Evolutionary conservation across 2,888 invertebrate genomes (phyloP).

Genomic region (Diplazon laetatorius): DNA sequence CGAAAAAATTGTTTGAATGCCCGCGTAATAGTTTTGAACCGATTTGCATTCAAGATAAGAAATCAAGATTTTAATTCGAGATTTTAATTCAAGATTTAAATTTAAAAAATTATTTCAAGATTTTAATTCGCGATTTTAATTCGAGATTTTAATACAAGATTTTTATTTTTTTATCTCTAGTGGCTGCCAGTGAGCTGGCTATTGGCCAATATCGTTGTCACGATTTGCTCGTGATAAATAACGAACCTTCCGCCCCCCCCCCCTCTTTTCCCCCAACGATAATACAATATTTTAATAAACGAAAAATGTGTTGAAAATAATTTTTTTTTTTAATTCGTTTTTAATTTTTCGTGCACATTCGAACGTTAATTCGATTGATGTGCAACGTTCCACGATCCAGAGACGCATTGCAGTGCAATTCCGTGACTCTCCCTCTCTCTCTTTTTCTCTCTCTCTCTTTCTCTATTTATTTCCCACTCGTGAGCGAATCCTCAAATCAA

Average conservation of each 20-base stretch:
- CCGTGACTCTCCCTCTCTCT: too few relatives aligned
- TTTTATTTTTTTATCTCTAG: slow-evolving; percentile 45
- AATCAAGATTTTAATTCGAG: background rate
- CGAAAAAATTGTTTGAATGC: slow-evolving; percentile 1
- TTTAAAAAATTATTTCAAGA: slow-evolving; percentile 18
- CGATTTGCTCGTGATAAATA: slow-evolving; percentile 57
- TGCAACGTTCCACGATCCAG: too few relatives aligned
- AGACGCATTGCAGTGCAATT: too few relatives aligned
- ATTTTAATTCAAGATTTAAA: slow-evolving; percentile 46
- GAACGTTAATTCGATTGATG: too few relatives aligned
- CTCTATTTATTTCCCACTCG: too few relatives aligned
- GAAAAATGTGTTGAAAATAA: too few relatives aligned
- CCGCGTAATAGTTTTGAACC: slow-evolving; percentile 39
- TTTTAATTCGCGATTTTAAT: background rate
- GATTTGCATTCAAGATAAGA: background rate
- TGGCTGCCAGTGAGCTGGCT: too few relatives aligned
- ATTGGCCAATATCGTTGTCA: slow-evolving; percentile 56
- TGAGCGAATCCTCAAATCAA: too few relatives aligned
- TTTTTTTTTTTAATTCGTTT: too few relatives aligned
- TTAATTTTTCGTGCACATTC: too few relatives aligned
- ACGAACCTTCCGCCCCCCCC: background rate
- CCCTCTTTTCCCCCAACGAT: background rate
- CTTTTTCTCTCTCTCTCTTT: too few relatives aligned
- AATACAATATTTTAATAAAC: slow-evolving; percentile 16
- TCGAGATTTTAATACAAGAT: too few relatives aligned